Base-by-base conservation (phyloP, 2,888 invertebrate species). In the Hetaerina titia region DNA sequence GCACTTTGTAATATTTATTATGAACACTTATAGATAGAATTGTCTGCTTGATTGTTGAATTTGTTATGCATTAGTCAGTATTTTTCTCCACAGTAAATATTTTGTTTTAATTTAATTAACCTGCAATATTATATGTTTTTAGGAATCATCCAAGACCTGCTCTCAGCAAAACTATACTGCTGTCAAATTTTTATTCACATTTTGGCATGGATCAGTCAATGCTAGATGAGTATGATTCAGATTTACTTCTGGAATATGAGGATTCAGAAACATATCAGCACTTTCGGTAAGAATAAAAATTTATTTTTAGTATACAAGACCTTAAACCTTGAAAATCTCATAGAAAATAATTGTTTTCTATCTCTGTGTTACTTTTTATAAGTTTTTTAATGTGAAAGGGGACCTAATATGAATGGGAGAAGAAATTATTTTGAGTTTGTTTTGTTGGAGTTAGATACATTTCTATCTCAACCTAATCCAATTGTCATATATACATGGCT, bases 91-190 rank as follows among this genome's bases (percentile, higher is more conserved):
- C 45, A 45, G 45, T 45, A 45, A 45, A 45, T 2, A 4, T 1
- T 45, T 2, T 45, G 45, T 45, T 45, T 45, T 45, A 45, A 45
- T 45, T 25, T 56, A 88, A 90, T 57, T 63, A 63, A 15, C 15
- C 13, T 90, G 31, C 19, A 9, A 22, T 64, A 15, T 64, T 57
- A 95, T 69, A 95, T 95, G 95, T 95, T 96, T 96, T 31, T 81
- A 98, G 99, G 95, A 99, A 98, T 96, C 99, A 99, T 96, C 97
- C 97, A 88, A 97, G 98, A 95, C 98, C 99, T 15, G 98, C 98
- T 89, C 97, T 98, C 60, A 98, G 98, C 96, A 98, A 97, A 95
- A 98, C 98, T 6, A 97, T 99, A 81, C 96, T 99, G 81, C 98
- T 98, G 95, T 97, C 98, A 74, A 98, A 98, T 95, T 99, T 99